Conservation (phyloP, 2,113 vertebrate species). For the Alethe diademata region DNA sequence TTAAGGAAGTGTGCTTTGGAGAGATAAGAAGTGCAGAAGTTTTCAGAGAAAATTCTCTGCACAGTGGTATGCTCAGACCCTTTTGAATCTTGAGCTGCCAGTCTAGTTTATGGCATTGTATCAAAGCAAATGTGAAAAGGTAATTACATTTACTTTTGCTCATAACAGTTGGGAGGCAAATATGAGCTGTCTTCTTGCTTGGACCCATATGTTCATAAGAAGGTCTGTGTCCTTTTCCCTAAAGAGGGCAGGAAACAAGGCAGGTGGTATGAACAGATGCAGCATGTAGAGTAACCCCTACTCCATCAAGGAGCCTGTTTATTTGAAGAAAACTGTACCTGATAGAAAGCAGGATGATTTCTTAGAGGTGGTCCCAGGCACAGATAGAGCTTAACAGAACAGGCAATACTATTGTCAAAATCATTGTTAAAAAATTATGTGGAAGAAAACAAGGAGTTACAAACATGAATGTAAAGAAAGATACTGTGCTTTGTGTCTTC, state of each 20-base stretch:
- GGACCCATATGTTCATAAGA: rapidly evolving
- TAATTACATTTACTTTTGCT: background rate
- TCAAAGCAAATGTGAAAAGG: background rate
- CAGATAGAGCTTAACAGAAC: background rate
- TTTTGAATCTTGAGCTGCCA: background rate
- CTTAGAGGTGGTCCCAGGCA: background rate
- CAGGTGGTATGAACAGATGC: rapidly evolving
- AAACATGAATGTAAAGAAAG: background rate
- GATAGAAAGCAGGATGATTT: background rate
- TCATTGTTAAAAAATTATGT: background rate
- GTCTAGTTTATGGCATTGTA: background rate
- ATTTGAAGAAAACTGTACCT: background rate
- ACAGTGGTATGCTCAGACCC: background rate
- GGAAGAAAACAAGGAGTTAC: background rate
- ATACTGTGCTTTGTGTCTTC: background rate
- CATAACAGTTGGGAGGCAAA: background rate
- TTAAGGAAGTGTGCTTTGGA: background rate
- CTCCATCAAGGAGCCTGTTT: background rate
- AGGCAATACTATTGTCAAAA: background rate
- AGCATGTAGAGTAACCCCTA: background rate
- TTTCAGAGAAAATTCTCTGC: background rate
- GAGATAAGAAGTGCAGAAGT: background rate
- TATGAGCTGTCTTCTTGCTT: background rate
- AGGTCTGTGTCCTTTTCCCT: background rate
- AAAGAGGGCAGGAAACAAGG: background rate